Evolutionary conservation across 2,888 invertebrate species (phyloP).

Genomic region (Augochlorella aurata): DNA sequence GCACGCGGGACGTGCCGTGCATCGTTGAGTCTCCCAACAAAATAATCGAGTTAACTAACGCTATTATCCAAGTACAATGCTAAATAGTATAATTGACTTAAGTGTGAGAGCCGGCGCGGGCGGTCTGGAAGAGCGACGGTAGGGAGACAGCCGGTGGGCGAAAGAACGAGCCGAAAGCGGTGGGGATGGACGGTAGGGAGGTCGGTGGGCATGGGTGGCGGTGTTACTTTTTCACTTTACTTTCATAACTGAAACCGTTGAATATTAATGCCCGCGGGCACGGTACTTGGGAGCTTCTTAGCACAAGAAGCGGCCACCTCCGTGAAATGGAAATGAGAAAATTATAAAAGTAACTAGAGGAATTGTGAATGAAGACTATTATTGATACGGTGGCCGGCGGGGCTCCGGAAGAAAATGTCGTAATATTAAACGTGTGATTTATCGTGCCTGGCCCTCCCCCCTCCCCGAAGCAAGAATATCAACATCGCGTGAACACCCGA

Average conservation of each 20-base stretch:
- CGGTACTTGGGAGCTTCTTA: constrained; percentile 75
- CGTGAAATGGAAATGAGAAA: constrained; percentile 78
- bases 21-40: constrained; percentile 53
- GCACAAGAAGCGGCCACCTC: constrained; percentile 67
- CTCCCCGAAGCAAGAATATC: constrained; percentile 16
- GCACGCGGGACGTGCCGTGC: constrained; percentile 52
- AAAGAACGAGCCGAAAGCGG: constrained; percentile 42
- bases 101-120: constrained; percentile 52
- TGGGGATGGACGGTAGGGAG: neutral
- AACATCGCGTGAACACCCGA: constrained; percentile 22
- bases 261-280: constrained; percentile 79
- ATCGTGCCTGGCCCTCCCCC: constrained; percentile 13
- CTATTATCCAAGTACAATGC: constrained; percentile 77
- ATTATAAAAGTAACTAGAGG: constrained; percentile 79
- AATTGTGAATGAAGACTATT: constrained; percentile 76
- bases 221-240: constrained; percentile 81
- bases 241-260: constrained; percentile 81
- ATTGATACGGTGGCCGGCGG: constrained; percentile 69
- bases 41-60: constrained; percentile 74
- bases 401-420: constrained; percentile 37
- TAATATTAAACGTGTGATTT: constrained; percentile 62
- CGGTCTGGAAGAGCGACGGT: neutral
- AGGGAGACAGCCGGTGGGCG: constrained; percentile 13
- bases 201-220: constrained; percentile 22
- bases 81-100: constrained; percentile 79